Conservation (phyloP, 1,140 invertebrate species). For the Laodelphax striatellus region DNA sequence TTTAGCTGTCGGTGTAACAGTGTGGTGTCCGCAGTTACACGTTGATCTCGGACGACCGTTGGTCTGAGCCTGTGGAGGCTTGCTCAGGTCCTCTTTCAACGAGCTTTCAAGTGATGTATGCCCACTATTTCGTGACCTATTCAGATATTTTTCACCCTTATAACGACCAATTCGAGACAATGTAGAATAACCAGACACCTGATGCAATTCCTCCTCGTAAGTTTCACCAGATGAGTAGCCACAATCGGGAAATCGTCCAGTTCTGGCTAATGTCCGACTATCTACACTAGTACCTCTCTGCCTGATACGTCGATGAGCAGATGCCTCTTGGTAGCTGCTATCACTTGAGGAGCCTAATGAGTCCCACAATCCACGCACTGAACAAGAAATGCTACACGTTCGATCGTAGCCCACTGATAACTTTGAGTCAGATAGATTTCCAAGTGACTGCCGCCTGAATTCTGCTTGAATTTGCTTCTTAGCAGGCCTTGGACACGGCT, state of each 20-base stretch:
- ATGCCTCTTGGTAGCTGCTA: conserved; percentile 4
- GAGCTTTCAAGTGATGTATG: conserved; percentile 8
- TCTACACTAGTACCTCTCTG: conserved; percentile 20
- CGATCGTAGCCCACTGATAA: conserved; percentile 18
- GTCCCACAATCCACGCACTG: conserved; percentile 18
- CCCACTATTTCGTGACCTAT: conserved; percentile 7
- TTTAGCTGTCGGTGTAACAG: conserved; percentile 9
- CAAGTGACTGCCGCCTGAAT: conserved; percentile 23
- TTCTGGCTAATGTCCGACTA: conserved; percentile 12
- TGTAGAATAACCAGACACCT: conserved; percentile 10
- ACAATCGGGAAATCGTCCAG: conserved; percentile 7
- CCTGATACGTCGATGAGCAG: conserved; percentile 12
- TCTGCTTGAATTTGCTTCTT: conserved; percentile 16
- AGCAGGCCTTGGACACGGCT: conserved; percentile 23
- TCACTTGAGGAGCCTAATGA: conserved; percentile 20
- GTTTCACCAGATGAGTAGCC: conserved; percentile 8
- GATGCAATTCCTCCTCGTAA: conserved; percentile 6
- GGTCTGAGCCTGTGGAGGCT: not conserved
- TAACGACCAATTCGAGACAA: conserved; percentile 18
- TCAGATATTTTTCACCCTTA: conserved; percentile 10
- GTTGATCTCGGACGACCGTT: conserved; percentile 18
- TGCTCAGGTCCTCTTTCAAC: conserved; percentile 7
- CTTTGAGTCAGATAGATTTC: conserved; percentile 24
- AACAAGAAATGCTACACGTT: conserved; percentile 17
- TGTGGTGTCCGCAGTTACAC: conserved; percentile 23